Evolutionary conservation across 1,140 invertebrate genomes (phyloP), one percentile per base, ranked within the genome.

Genomic region (Calosoma granatense): DNA sequence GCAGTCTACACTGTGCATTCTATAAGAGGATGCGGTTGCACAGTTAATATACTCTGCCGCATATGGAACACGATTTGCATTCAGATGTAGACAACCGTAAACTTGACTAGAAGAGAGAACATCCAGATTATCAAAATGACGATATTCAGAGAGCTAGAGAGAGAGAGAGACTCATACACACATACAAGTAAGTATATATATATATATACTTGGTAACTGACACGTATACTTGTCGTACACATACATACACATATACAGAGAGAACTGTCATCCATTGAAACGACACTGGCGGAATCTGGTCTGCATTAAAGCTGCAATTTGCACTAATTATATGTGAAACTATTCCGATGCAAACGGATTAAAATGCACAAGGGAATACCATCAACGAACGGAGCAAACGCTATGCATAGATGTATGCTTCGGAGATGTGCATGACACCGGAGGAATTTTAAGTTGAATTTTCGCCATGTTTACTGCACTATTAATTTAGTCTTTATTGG

Each of bases 271-370:
- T 9, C 26, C 26, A 36, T 36, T 36, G 26, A 36, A 36, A 36
- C 26, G 26, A 36, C 26, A 36, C 6, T 36, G 41, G 6, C 41
- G 41, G 41, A 47, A 47, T 47, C 41, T 47, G 41, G 41, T 47
- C 41, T 47, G 41, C 6, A 47, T 47, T 47, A 47, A 47, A 17
- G 17, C 6, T 17, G 15, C 41, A 47, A 47, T 47, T 47, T 47
- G 41, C 41, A 47, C 41, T 47, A 47, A 47, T 47, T 47, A 47
- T 47, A 47, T 47, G 41, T 47, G 41, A 17, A 47, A 47, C 41
- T 47, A 47, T 47, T 47, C 15, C 41, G 26, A 36, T 36, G 26
- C 26, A n/a, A 36, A 36, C 26, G 41, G 17, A 47, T 47, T 47
- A 47, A 47, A 47, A 47, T 47, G 15, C 41, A 47, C 41, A 3